Evolutionary conservation across 2,888 invertebrate genomes (phyloP), one percentile per base, ranked within the genome.

Genomic region (Argyresthia goedartella): DNA sequence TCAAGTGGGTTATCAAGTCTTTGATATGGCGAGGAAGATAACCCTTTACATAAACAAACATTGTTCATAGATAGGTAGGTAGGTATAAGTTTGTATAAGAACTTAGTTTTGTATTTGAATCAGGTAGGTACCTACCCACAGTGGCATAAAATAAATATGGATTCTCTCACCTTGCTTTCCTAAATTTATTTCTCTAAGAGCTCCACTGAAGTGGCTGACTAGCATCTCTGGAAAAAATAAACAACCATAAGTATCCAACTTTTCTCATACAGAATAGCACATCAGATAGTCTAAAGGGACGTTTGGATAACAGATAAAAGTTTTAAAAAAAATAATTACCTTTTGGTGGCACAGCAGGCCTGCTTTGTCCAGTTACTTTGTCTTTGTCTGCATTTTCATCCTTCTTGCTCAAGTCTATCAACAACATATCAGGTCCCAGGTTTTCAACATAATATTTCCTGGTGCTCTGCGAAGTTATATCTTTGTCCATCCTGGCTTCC

Each of bases 201-300:
- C 81, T 59, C 85, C 85, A 63, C 80, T 81, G 59, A 84, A 85
- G 48, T 86, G 84, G 54, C 71, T 73, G n/a, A 85, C 69, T 53
- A 77, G 60, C 48, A 72, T 60, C 52, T 78, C 85, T 85, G 79
- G 52, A 80, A 71, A 46, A 39, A 33, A 33, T 46, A 46, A 46
- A 43, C n/a, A 25, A 46, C 11, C 33, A 46, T 10, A 46, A 14
- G 39, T 9, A n/a, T n/a, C n/a, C n/a, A n/a, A n/a, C 25, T 6
- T 25, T 25, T 25, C 25, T 25, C 25, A 25, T 25, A 25, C 25
- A 25, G 25, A 25, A 25, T 25, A 6, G 25, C 25, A 25, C 25
- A 25, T 25, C 2, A 6, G 25, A 6, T 6, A 39, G 4, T 39
- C 8, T 39, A 39, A 15, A 14, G 9, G 25, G 13, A 43, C n/a